Conservation (phyloP, 2,797 vertebrate species). For the Chlorospingus flavigularis region DNA sequence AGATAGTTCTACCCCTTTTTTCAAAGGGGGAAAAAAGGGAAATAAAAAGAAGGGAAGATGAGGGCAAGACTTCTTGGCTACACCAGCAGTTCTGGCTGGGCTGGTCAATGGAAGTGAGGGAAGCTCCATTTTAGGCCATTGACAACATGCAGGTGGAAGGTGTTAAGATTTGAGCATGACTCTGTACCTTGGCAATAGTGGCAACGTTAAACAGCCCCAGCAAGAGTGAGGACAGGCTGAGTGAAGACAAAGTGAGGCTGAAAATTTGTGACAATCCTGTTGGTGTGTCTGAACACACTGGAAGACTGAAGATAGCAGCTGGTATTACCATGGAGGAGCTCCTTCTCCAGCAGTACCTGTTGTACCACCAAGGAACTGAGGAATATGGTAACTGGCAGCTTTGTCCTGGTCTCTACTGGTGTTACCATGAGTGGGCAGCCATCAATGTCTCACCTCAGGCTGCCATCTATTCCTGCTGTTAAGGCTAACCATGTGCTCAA, state of each 20-base stretch:
- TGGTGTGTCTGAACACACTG: neutral
- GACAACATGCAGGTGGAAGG: neutral
- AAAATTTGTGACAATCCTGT: neutral
- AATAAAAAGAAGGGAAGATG: neutral
- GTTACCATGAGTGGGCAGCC: neutral
- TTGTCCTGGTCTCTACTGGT: neutral
- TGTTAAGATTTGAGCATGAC: neutral
- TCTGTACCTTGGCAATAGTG: neutral
- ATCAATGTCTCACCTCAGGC: neutral
- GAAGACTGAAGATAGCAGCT: neutral
- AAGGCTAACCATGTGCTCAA: neutral
- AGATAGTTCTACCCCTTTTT: neutral
- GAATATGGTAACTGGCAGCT: neutral
- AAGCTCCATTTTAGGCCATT: neutral
- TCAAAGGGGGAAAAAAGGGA: rapidly evolving
- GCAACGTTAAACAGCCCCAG: rapidly evolving
- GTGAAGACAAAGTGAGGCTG: neutral
- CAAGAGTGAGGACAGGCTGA: neutral
- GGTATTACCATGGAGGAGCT: neutral
- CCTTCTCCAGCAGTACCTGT: neutral
- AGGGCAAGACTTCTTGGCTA: neutral
- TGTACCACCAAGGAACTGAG: neutral
- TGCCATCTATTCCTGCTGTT: neutral
- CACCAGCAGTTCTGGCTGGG: neutral
- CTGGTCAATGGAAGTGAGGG: neutral